Evolutionary conservation across 37 sponge, comb jelly and placozoan genomes (phyloP).

Genomic region (Theonella swinhoei): DNA sequence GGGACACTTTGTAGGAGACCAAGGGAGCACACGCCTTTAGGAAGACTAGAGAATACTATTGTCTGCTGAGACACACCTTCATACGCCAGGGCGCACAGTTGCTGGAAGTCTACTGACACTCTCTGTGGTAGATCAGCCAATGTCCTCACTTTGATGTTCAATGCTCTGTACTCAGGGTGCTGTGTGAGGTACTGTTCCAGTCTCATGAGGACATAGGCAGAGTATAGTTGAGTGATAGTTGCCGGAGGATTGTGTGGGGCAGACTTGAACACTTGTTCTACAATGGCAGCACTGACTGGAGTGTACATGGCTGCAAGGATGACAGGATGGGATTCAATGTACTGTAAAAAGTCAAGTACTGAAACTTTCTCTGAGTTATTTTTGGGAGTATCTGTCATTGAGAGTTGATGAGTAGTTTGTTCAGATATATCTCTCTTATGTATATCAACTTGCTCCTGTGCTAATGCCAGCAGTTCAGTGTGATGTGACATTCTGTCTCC

Average conservation of each 20-base stretch:
- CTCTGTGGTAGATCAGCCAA: background rate
- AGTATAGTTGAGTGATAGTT: constrained; percentile 2
- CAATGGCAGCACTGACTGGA: no score
- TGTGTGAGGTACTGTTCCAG: no score
- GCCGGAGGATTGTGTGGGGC: background rate
- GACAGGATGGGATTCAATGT: no score
- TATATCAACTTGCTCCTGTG: no score
- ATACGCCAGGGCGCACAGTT: no score
- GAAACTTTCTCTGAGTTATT: background rate
- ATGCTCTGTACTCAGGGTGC: background rate
- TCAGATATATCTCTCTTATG: background rate
- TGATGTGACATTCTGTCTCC: no score
- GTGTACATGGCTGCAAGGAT: no score
- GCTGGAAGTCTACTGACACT: background rate
- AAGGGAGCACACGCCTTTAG: background rate
- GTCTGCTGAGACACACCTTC: background rate
- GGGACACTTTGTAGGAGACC: no score
- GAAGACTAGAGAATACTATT: background rate
- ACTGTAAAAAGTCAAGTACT: no score
- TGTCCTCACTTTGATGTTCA: background rate
- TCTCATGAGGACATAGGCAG: background rate
- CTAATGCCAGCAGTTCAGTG: no score
- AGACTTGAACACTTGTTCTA: background rate
- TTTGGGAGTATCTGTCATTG: background rate
- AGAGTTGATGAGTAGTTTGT: background rate